Evolutionary conservation across 2,113 vertebrate genomes (phyloP).

Genomic region (Tyrannus savana): DNA sequence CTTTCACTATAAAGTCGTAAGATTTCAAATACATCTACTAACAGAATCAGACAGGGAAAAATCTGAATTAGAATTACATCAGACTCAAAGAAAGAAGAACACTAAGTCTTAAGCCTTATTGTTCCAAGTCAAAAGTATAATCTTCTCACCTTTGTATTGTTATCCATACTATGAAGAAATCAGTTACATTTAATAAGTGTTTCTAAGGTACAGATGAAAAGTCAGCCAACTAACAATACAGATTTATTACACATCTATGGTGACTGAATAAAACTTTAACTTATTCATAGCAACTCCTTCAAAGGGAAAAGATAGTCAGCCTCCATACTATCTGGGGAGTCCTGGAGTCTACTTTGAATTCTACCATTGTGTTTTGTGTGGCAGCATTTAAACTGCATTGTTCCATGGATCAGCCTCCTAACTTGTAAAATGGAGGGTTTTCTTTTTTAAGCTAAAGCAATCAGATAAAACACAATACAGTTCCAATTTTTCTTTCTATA

Average conservation of each 20-base stretch:
- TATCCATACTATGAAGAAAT: not conserved
- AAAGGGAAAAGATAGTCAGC: not conserved
- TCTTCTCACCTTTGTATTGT: not conserved
- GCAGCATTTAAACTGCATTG: not conserved
- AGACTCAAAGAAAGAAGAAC: not conserved
- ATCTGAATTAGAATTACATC: not conserved
- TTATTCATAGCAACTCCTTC: not conserved
- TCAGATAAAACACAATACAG: not conserved
- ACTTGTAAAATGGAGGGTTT: not conserved
- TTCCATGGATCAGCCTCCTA: not conserved
- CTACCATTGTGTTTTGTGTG: not conserved
- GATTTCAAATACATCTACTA: not conserved
- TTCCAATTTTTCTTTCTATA: not conserved
- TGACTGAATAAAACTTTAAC: not conserved
- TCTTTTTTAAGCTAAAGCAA: not conserved
- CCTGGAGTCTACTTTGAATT: not conserved
- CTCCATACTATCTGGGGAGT: not conserved
- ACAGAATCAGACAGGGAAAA: not conserved
- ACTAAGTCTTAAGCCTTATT: not conserved
- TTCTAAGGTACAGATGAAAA: not conserved
- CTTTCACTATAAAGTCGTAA: not conserved
- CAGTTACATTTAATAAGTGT: not conserved
- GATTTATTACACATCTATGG: not conserved
- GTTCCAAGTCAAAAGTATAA: not conserved
- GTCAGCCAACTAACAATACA: not conserved